Base-by-base conservation (phyloP, 1,140 invertebrate species). In the Aethina tumida region DNA sequence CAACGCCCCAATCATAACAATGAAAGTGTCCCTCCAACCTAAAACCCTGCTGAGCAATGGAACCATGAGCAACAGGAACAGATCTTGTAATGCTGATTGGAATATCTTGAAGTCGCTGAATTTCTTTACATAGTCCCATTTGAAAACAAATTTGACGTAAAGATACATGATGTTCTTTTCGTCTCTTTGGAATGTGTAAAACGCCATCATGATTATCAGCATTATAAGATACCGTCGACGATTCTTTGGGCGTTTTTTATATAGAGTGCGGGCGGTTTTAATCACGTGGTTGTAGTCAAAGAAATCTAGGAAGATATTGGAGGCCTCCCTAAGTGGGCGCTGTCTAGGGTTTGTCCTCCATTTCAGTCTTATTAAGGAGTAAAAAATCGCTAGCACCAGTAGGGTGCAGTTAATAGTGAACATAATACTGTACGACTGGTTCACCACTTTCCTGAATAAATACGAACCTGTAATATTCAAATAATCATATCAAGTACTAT, bases 111-210 rank as follows among this genome's bases (percentile, higher is more conserved):
- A 55, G 6, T 17, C 45, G 47, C 80, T 84, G 49, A 69, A 82
- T 4, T 66, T 60, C 1, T 56, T 53, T 0, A 75, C 65, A n/a
- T n/a, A n/a, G 25, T 68, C 62, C 82, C 82, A 86, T 18, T 74
- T 56, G 49, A 84, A 83, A 15, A 75, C 69, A 14, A 70, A 56
- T 22, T 70, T 64, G 0, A 77, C 77, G 35, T 83, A 85, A 9
- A 83, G 48, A 47, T 74, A 84, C 28, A 73, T 68, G 52, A 78
- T 76, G 4, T 64, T 67, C 35, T 71, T 76, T 50, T 86, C 83
- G 50, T 85, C 81, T 54, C 82, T 69, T 61, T 85, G 82, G 44
- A 85, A 84, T 25, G 79, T 80, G 49, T 85, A 86, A 7, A 84
- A 62, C 1, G 69, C 70, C 79, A 84, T 84, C 4, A 74, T 69